These are phyloP conservation scores for Hirundo rustica DNA, from an alignment of 2,797 vertebrate species.

Conservation along the genomic window DNA sequence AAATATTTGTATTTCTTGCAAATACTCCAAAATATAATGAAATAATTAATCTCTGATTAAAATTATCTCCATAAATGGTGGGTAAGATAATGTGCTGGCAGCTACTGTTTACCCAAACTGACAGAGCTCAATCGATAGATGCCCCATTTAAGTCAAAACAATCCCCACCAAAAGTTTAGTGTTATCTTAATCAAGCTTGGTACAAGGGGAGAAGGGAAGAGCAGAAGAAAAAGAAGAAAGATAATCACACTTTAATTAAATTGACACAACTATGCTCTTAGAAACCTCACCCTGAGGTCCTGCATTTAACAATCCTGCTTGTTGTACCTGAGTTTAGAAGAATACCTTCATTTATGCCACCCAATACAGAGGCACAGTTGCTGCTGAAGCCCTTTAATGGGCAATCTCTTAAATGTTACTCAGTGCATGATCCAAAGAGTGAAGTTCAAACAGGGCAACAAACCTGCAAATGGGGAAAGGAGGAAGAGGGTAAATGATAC, in stretches of 20 bases:
- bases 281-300: background rate
- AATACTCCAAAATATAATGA: background rate
- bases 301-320: background rate
- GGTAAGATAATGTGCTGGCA: background rate
- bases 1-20: background rate
- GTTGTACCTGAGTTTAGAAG: background rate
- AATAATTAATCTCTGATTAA: background rate
- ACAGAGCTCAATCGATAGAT: background rate
- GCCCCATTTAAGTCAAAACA: background rate
- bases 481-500: background rate
- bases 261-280: background rate
- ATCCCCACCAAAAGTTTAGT: background rate
- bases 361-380: background rate
- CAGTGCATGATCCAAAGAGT: background rate
- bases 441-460: background rate
- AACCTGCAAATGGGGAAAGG: background rate
- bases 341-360: background rate
- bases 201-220: background rate
- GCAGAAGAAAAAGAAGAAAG: background rate
- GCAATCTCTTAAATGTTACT: background rate
- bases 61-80: background rate
- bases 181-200: background rate
- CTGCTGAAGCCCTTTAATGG: background rate
- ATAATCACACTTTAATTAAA: background rate
- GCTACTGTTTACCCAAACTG: background rate